Evolutionary conservation across 2,113 vertebrate species (phyloP), one percentile per base, ranked within the genome.

Genomic region (Lycocorax pyrrhopterus): DNA sequence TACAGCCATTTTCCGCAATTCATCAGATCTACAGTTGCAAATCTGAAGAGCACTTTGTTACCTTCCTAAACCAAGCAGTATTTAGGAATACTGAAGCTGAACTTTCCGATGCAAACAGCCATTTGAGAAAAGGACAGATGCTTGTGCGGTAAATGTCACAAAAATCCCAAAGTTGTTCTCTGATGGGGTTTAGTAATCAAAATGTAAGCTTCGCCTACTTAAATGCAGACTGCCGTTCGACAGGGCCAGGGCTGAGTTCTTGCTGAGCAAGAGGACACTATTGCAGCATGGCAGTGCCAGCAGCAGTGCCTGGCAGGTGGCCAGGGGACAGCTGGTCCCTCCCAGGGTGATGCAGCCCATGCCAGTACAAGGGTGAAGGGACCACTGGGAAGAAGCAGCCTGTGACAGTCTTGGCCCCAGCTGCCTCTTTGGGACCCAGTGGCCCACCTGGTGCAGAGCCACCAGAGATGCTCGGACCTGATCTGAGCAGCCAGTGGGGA

Each of bases 251-350:
- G 4, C 53, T 51, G 67, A 72, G 68, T 2, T 35, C 60, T 64
- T n/a, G 20, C 35, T 26, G 8, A 73, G 35, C 27, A 49, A 35
- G 30, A 35, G 11, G 52, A 41, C 0, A 3, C n/a, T 46, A 4
- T 2, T 59, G 71, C 37, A 85, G 46, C 6, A 1, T 2, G 11
- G 39, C 53, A 14, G 13, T 27, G 29, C 14, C 46, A 33, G 43
- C 2, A 6, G 60, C 56, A 78, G 22, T 3, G 8, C 0, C 4
- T 10, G 58, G 33, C 59, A 22, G 39, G 27, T 16, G 17, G 2
- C 6, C 10, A 12, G 23, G 30, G 25, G 14, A 13, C 0, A 0
- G 21, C 23, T 1, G 0, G 41, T n/a, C 43, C 27, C 19, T 67
- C 33, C 35, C 33, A 16, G 35, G 17, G 14, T 2, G 9, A 30